Conservation (phyloP, 2,113 vertebrate species). For the Rhipidura dahli region DNA sequence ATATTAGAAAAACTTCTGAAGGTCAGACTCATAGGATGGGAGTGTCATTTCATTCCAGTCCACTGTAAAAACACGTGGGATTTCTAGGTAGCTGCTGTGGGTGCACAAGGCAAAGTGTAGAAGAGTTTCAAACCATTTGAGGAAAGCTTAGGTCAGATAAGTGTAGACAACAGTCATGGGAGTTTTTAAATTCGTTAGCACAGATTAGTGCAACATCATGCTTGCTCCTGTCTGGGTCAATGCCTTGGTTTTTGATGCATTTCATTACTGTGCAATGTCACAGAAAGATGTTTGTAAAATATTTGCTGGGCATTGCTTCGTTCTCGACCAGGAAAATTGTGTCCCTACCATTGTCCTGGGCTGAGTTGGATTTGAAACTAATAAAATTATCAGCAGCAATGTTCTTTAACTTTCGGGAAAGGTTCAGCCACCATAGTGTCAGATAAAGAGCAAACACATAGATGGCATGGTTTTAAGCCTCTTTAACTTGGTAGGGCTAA, state of each 20-base stretch:
- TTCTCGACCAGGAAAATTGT: background rate
- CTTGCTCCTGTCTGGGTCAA: background rate
- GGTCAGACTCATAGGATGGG: background rate
- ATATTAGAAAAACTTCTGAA: background rate
- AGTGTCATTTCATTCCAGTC: background rate
- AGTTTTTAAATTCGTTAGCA: background rate
- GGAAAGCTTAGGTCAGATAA: background rate
- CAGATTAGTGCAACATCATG: background rate
- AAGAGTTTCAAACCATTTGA: background rate
- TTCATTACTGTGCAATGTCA: background rate
- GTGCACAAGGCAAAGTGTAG: rapidly evolving
- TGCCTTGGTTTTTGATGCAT: background rate
- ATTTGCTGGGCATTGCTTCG: background rate
- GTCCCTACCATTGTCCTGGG: background rate
- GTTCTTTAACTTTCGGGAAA: background rate
- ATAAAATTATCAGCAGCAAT: background rate
- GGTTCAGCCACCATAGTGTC: background rate
- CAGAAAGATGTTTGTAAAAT: background rate
- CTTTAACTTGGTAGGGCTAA: background rate
- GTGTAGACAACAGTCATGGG: background rate
- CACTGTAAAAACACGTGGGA: background rate
- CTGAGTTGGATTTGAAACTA: background rate
- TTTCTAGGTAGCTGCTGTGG: background rate
- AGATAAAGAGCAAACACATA: background rate
- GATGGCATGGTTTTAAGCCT: background rate